Conservation (phyloP, 2,888 invertebrate species). For the Scaptomyza caliginosa region DNA sequence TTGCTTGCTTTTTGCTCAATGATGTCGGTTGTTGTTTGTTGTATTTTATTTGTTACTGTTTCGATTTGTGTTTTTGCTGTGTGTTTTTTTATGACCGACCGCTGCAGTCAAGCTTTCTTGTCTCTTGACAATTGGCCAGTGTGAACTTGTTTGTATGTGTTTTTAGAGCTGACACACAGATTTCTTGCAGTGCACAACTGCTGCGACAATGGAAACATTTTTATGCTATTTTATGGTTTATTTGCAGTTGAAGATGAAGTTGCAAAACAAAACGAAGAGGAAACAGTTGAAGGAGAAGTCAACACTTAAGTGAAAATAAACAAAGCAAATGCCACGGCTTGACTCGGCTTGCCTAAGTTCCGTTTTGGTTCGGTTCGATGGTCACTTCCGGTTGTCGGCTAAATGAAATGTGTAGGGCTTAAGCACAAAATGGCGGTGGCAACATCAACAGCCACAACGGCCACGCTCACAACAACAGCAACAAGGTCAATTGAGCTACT, state of each 20-base stretch:
- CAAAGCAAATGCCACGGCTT: constrained; percentile 45
- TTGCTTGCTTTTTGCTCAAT: constrained; percentile 31
- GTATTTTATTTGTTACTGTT: constrained; percentile 29
- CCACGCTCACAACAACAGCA: neutral
- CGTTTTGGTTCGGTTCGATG: constrained; percentile 32
- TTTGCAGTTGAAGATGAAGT: constrained; percentile 42
- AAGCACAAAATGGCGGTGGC: constrained; percentile 29
- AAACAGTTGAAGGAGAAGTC: constrained; percentile 34
- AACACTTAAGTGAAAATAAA: constrained; percentile 72
- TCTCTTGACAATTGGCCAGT: constrained; percentile 31
- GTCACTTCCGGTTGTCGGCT: constrained; percentile 50
- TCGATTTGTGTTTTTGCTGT: constrained; percentile 47
- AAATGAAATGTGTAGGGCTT: constrained; percentile 37
- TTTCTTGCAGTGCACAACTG: constrained; percentile 60
- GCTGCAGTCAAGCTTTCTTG: constrained; percentile 57
- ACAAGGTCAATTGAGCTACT: constrained; percentile 23
- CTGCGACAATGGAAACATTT: constrained; percentile 74
- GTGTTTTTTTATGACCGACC: constrained; percentile 58
- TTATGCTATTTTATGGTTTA: constrained; percentile 76
- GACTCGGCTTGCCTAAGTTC: constrained; percentile 6
- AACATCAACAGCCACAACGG: neutral
- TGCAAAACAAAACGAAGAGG: constrained; percentile 11
- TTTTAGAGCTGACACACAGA: constrained; percentile 42
- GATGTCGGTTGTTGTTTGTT: constrained; percentile 16
- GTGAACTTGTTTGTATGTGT: constrained; percentile 50